Evolutionary conservation across 2,888 invertebrate genomes (phyloP).

Genomic region (Plemyria rubiginata): DNA sequence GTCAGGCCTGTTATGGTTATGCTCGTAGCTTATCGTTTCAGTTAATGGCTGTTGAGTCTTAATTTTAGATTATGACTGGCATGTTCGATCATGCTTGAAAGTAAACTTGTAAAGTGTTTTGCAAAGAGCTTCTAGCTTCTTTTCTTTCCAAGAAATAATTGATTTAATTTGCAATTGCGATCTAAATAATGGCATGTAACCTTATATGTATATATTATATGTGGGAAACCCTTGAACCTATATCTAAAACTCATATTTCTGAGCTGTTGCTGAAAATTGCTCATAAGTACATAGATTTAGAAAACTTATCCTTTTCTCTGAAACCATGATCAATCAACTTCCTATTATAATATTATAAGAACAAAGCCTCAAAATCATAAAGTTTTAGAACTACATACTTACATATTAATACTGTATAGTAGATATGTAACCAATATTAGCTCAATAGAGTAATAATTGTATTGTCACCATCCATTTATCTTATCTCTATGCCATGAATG

Average conservation of each 20-base stretch:
- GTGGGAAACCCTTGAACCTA: too few relatives aligned
- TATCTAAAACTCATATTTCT: too few relatives aligned
- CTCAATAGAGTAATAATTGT: constrained; percentile 31
- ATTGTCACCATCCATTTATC: constrained; percentile 35
- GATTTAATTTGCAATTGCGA: neutral
- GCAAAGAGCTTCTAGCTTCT: neutral
- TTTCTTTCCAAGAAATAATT: neutral
- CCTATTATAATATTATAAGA: too few relatives aligned
- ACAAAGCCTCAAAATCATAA: too few relatives aligned
- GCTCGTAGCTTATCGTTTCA: constrained; percentile 55
- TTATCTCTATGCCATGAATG: constrained; percentile 36
- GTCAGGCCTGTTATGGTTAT: constrained; percentile 65
- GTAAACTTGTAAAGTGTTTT: constrained; percentile 8
- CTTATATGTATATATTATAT: too few relatives aligned
- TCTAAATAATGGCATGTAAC: too few relatives aligned
- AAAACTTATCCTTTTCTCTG: too few relatives aligned
- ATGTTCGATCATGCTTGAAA: constrained; percentile 8
- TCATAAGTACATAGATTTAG: too few relatives aligned
- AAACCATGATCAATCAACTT: too few relatives aligned
- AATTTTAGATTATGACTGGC: constrained; percentile 54
- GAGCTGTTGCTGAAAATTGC: too few relatives aligned
- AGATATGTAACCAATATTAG: constrained; percentile 10
- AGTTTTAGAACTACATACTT: too few relatives aligned
- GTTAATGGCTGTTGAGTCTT: constrained; percentile 58
- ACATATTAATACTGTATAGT: too few relatives aligned